Evolutionary conservation across 2,888 invertebrate species (phyloP), one percentile per base, ranked within the genome.

Genomic region (Stenurella melanura): DNA sequence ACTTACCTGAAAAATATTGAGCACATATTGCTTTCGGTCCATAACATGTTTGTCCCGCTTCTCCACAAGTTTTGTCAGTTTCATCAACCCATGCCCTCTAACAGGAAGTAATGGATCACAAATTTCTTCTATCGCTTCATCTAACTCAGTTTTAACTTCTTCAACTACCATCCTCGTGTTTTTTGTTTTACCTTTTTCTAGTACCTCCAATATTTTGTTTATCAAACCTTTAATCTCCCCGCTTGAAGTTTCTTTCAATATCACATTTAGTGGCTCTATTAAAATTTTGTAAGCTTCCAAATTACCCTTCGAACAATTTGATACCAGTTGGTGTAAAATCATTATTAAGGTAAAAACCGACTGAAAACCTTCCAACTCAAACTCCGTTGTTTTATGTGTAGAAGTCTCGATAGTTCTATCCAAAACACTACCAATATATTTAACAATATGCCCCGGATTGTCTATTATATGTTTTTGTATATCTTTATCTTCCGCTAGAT

Each of bases 81-180:
- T 90, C 82, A 96, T 93, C 54, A 97, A 90, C 9, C 94, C 97
- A 89, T 97, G 96, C 12, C 95, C 96, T 87, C 94, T 92, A 0
- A 95, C 93, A n/a, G 96, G 96, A 64, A 97, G 88, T 74, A 95
- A 87, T 30, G 93, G 91, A 90, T 96, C 94, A 85, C 92, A 92
- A 19, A 94, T 90, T 87, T 96, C 93, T 69, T 91, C 88, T 73
- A 96, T 86, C 0, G 95, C 95, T 83, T 91, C 91, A 76, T 92
- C 92, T 84, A 92, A 93, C 60, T 91, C 89, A 69, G 91, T 90
- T 77, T 87, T 85, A 21, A 80, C 80, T 34, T 83, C 84, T 12
- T 81, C 72, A 70, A 83, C 78, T 9, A 82, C 21, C 6, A 68
- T 66, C 60, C 50, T 74, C 21, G 54, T 67, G 50, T 58, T 5